These are phyloP conservation scores for Drosophila siamana DNA, from an alignment of 2,888 invertebrate genomes.

Conservation along the genomic window DNA sequence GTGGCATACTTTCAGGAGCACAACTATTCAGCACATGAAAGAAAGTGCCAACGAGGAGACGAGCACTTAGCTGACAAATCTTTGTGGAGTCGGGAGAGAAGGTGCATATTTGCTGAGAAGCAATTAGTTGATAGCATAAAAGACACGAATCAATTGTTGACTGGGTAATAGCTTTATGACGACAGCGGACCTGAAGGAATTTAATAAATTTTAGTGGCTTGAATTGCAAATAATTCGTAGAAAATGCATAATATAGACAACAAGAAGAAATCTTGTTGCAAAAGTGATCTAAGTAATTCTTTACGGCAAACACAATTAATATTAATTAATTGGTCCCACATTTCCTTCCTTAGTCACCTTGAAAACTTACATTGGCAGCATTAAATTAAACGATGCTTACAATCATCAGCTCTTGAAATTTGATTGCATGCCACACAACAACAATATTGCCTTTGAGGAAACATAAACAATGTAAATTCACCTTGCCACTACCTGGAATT, in stretches of 20 bases:
- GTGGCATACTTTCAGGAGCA: constrained; percentile 47
- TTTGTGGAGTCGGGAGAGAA: background rate
- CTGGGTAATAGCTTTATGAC: background rate
- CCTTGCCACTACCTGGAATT: constrained; percentile 7
- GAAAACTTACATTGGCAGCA: background rate
- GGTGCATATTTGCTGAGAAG: constrained; percentile 28
- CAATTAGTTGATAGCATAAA: constrained; percentile 45
- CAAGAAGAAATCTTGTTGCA: no score
- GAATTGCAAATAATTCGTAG: background rate
- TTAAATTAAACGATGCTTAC: background rate
- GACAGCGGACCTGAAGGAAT: background rate
- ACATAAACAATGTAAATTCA: constrained; percentile 15
- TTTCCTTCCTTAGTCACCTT: background rate
- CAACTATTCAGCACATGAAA: constrained; percentile 39
- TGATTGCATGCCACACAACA: background rate
- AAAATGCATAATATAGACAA: no score
- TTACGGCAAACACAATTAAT: no score
- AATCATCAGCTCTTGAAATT: background rate
- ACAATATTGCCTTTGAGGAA: constrained; percentile 17
- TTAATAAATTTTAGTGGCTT: background rate
- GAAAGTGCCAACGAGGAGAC: background rate
- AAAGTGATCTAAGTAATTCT: no score
- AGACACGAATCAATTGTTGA: constrained; percentile 16
- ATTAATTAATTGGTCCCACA: no score
- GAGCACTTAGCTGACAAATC: constrained; percentile 2